A percentile compares a stretch with the other conserved stretches of the same genome.
These are phyloP conservation scores for Cheilosia vulpina DNA, from an alignment of 2,888 invertebrate species.

Conservation along the genomic window DNA sequence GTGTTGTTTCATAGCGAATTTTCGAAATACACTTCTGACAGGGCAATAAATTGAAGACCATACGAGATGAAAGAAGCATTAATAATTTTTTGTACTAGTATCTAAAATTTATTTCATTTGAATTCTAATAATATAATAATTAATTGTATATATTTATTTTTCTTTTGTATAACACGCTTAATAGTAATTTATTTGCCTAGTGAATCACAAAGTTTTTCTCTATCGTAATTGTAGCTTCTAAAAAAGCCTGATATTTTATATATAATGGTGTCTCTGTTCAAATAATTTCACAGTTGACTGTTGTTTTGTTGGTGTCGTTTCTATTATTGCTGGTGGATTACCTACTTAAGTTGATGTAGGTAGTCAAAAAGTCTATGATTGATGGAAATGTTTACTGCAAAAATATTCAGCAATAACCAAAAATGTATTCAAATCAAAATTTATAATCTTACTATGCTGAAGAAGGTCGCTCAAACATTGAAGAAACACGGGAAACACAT, in stretches of 20 bases:
- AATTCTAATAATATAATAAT: slow-evolving; percentile 56
- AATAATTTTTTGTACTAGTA: slow-evolving; percentile 41
- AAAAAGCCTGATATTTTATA: slow-evolving; percentile 71
- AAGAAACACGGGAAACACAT: too few relatives aligned
- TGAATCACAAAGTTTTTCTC: slow-evolving; percentile 64
- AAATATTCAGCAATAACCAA: too few relatives aligned
- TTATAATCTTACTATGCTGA: too few relatives aligned
- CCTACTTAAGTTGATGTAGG: not conserved
- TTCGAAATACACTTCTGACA: slow-evolving; percentile 51
- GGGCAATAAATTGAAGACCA: slow-evolving; percentile 59
- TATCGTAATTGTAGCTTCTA: slow-evolving; percentile 67
- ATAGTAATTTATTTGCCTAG: slow-evolving; percentile 68
- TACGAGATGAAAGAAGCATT: slow-evolving; percentile 34
- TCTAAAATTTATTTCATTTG: slow-evolving; percentile 56
- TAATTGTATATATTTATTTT: slow-evolving; percentile 49
- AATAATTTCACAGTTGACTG: slow-evolving; percentile 37
- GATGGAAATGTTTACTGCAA: not conserved
- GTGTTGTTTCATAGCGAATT: slow-evolving; percentile 42
- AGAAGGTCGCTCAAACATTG: too few relatives aligned
- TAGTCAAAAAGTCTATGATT: slow-evolving; percentile 42
- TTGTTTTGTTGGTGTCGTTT: slow-evolving; percentile 9
- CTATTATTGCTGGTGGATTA: slow-evolving; percentile 11
- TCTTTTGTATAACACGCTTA: slow-evolving; percentile 56
- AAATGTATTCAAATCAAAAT: too few relatives aligned
- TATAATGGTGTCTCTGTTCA: slow-evolving; percentile 19